Evolutionary conservation across 2,797 vertebrate genomes (phyloP), one percentile per base, ranked within the genome.

Genomic region (Gambusia yucatana): DNA sequence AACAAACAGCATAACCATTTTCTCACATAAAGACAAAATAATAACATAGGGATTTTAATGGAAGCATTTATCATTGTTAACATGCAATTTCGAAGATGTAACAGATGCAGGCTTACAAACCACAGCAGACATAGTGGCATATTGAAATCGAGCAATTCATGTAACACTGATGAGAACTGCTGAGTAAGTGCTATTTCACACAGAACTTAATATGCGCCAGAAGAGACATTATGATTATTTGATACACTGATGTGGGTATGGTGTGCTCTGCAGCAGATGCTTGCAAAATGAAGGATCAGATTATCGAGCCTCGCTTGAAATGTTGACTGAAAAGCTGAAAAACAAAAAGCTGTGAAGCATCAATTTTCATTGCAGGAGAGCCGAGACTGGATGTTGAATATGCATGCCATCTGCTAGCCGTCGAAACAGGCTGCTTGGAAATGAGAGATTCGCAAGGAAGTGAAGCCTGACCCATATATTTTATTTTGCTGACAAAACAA

Each of bases 391-490:
- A 76, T 70, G 77, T 55, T 87, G 73, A 88, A 83, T 82, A 74
- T 78, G 75, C 50, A 71, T 59, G 69, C 84, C 84, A 90, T 90
- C 88, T 92, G 88, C 77, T 83, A 86, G 76, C 84, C 79, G 76
- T 43, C 47, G 44, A 0, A 36, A 50, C 39, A 63, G 69, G 67
- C 61, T 33, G 43, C 1, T 36, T 14, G 30, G 43, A 74, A 69
- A 77, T n/a, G 5, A 44, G 0, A 44, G 25, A 28, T 3, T 14
- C 7, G 33, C 39, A 11, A 17, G 20, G 20, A 2, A 72, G 46
- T 22, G 44, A 39, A 10, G 13, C n/a, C 30, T 73, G 28, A 65
- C 36, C 25, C 3, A 36, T 39, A 69, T 16, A 17, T 28, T 77
- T 71, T 11, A 52, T n/a, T 47, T 46, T 41, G 1, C 20, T 4